A percentile compares a stretch with the other conserved stretches of the same genome.
Conservation (phyloP, 2,797 vertebrate genomes). For the Malacoraja senta region DNA sequence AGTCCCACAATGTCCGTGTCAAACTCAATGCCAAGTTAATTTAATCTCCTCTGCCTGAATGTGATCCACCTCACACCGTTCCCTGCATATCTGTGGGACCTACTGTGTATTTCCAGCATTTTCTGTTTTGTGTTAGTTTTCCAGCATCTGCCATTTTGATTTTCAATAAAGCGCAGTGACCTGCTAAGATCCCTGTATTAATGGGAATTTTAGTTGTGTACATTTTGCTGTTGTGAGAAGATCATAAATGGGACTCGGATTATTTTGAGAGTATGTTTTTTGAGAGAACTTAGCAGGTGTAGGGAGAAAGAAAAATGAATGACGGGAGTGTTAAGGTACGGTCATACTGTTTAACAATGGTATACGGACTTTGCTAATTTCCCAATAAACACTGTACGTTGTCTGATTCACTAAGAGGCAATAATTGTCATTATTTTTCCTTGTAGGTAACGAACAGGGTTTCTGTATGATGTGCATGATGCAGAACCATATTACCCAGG, state of each 20-base stretch:
- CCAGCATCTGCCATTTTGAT: too few relatives aligned
- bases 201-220: background rate
- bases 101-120: too few relatives aligned
- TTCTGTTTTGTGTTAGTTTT: too few relatives aligned
- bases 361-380: background rate
- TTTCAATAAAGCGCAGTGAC: background rate
- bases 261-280: background rate
- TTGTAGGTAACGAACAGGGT: slow-evolving; percentile 77
- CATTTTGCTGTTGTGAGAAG: background rate
- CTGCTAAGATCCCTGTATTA: background rate
- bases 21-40: background rate
- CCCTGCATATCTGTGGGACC: too few relatives aligned
- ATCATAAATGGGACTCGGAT: background rate
- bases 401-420: background rate
- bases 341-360: background rate
- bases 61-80: too few relatives aligned
- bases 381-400: background rate
- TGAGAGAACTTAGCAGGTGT: background rate
- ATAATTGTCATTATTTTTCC: background rate
- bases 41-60: too few relatives aligned
- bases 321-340: background rate
- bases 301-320: background rate
- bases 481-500: slow-evolving; percentile 89
- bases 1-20: background rate
- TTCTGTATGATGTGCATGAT: slow-evolving; percentile 99